Evolutionary conservation across 2,888 invertebrate species (phyloP).

Genomic region (Chorisops tibialis): DNA sequence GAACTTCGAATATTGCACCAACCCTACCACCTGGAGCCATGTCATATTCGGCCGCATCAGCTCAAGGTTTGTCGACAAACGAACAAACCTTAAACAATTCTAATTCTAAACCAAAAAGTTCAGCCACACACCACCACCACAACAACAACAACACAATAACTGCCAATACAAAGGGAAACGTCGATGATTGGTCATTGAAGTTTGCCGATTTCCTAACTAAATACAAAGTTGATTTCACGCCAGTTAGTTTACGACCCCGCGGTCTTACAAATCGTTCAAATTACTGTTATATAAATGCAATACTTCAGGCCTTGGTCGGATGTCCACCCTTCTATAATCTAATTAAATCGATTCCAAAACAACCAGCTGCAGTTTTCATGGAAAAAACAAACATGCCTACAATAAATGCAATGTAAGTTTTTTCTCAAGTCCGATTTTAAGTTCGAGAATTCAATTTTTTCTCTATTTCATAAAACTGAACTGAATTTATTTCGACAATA

Average conservation of each 20-base stretch:
- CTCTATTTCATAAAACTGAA: constrained; percentile 1
- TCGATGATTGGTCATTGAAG: constrained; percentile 49
- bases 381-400: constrained; percentile 73
- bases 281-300: constrained; percentile 96
- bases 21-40: constrained; percentile 44
- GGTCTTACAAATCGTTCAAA: constrained; percentile 91
- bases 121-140: constrained; percentile 21
- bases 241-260: constrained; percentile 78
- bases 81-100: constrained; percentile 14
- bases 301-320: constrained; percentile 87
- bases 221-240: constrained; percentile 73
- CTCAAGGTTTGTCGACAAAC: constrained; percentile 43
- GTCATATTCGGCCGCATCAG: constrained; percentile 52
- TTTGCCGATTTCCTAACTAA: constrained; percentile 71
- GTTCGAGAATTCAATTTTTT: background rate
- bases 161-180: background rate
- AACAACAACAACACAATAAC: constrained; percentile 10
- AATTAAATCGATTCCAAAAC: constrained; percentile 71
- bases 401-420: constrained; percentile 86
- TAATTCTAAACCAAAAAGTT: constrained; percentile 24
- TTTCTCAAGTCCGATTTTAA: too few species aligned
- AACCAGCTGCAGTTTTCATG: constrained; percentile 55
- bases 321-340: constrained; percentile 95
- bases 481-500: constrained; percentile 18
- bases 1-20: constrained; percentile 39